Percentiles rank a stretch among this genome's conserved stretches.
These are phyloP conservation scores for Acanthosepion lycidas DNA, from an alignment of 2,888 invertebrate species.

Conservation along the genomic window DNA sequence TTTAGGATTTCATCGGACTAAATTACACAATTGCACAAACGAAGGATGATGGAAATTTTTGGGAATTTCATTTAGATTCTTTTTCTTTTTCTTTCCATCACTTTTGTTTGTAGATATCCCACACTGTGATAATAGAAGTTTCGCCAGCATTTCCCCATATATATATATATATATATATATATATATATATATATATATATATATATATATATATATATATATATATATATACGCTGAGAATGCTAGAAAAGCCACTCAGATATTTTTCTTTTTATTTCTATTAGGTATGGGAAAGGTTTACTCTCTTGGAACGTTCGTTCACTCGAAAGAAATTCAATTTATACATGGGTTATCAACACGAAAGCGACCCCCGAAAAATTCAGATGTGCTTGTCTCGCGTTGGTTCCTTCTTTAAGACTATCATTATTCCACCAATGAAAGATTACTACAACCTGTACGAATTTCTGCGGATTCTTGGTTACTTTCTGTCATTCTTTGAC, in stretches of 20 bases:
- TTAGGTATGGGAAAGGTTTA: conserved; percentile 83
- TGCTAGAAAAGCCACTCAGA: background rate
- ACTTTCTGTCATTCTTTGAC: conserved; percentile 80
- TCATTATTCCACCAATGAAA: conserved; percentile 83
- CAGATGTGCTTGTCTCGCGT: conserved; percentile 83
- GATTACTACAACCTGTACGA: conserved; percentile 89
- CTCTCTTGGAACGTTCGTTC: conserved; percentile 83
- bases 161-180: background rate
- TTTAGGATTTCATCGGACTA: no score
- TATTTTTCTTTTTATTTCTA: background rate
- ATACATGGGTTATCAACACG: conserved; percentile 87
- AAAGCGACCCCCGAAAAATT: conserved; percentile 62
- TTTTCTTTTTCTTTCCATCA: no score
- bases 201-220: background rate
- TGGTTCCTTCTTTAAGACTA: conserved; percentile 80
- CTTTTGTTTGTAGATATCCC: no score
- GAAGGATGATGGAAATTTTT: no score
- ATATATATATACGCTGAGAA: background rate
- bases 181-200: background rate
- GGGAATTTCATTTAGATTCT: no score
- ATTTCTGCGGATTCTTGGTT: conserved; percentile 87
- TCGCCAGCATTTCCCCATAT: background rate
- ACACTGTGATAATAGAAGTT: no score
- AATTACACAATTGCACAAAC: no score
- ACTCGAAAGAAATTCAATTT: conserved; percentile 86